These are phyloP conservation scores for Agrenia bidenticulata DNA, from an alignment of 2,888 invertebrate species.

Conservation along the genomic window DNA sequence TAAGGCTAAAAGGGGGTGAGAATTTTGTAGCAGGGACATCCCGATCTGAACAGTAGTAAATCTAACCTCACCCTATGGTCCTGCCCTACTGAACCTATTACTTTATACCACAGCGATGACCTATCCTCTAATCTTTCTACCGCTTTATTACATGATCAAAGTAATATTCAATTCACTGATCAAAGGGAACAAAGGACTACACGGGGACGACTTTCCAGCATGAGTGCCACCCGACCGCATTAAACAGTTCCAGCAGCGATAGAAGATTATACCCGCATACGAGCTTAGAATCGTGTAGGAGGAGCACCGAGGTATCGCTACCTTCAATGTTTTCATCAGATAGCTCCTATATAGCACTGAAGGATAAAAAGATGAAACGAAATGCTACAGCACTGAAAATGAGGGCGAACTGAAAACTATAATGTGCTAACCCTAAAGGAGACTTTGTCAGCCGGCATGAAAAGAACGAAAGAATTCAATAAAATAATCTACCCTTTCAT, in stretches of 20 bases:
- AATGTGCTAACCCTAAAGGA: neutral
- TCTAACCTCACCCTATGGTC: no score
- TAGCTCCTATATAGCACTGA: neutral
- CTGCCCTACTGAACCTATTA: slow-evolving; percentile 29
- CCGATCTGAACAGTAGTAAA: no score
- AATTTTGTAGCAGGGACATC: no score
- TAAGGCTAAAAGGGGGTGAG: no score
- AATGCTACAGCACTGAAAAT: slow-evolving; percentile 6
- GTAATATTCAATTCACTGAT: slow-evolving; percentile 50
- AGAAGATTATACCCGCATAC: no score
- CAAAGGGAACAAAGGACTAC: slow-evolving; percentile 50
- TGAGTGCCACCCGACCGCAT: slow-evolving; percentile 20
- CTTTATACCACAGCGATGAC: slow-evolving; percentile 52
- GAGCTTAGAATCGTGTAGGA: no score
- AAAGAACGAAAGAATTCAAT: slow-evolving; percentile 6
- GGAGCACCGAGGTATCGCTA: no score
- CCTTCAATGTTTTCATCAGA: no score
- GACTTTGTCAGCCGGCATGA: slow-evolving; percentile 3
- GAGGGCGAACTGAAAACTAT: neutral
- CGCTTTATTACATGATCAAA: slow-evolving; percentile 52
- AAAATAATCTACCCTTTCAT: slow-evolving; percentile 10
- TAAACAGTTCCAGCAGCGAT: slow-evolving; percentile 10
- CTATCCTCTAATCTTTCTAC: slow-evolving; percentile 49
- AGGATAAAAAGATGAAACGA: slow-evolving; percentile 17
- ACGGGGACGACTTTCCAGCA: neutral